A percentile compares a stretch with the other conserved stretches of the same genome.
Conservation (phyloP, 2,888 invertebrate species). For the Ectropis crepuscularia region DNA sequence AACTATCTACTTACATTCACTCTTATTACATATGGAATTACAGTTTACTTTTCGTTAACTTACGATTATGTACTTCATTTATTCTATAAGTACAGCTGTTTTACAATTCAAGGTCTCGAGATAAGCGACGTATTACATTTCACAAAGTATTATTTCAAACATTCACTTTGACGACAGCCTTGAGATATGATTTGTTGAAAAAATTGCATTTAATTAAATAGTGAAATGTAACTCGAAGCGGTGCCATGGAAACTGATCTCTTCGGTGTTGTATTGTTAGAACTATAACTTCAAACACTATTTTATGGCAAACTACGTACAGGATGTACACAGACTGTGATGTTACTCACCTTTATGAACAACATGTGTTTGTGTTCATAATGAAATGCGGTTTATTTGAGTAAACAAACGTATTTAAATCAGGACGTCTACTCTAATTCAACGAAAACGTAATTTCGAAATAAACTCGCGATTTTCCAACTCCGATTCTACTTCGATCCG, state of each 20-base stretch:
- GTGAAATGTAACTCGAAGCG: conserved; percentile 44
- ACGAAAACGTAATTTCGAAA: no score
- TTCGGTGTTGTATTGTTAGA: neutral
- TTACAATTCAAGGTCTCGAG: conserved; percentile 52
- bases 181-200: conserved; percentile 12
- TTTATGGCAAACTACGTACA: no score
- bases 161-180: conserved; percentile 25
- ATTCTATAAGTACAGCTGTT: conserved; percentile 67
- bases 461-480: no score
- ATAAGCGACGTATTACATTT: conserved; percentile 47
- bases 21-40: conserved; percentile 77
- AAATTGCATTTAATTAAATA: conserved; percentile 32
- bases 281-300: no score
- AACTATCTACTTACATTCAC: conserved; percentile 70
- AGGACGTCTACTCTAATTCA: no score
- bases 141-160: conserved; percentile 41
- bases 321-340: no score
- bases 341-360: no score
- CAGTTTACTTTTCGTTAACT: conserved; percentile 72
- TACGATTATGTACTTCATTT: conserved; percentile 77
- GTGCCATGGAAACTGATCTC: neutral
- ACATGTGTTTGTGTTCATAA: no score
- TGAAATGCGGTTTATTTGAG: no score
- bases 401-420: no score
- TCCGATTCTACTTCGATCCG: no score